A percentile compares a stretch with the other conserved stretches of the same genome.
phyloP scores from a whole-genome alignment of 1,140 invertebrate genomes.

The Hetaerina americana region DNA sequence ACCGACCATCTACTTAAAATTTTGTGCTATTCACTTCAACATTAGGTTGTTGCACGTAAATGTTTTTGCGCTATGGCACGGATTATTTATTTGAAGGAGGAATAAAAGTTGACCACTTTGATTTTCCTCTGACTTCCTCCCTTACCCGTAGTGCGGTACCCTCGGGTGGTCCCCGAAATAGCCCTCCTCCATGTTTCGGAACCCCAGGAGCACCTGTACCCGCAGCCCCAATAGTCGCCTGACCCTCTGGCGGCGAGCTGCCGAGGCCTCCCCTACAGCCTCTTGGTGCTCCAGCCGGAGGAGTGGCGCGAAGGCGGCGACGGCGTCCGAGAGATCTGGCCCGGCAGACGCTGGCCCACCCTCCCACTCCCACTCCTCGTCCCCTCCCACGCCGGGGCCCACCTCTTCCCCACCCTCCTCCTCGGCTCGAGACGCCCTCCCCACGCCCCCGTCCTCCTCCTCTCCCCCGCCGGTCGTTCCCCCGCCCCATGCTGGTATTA shows the following conservation, averaged over 20 bases:
- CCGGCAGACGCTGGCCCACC: neutral
- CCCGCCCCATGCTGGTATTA: neutral
- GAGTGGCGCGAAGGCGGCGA: constrained; percentile 27
- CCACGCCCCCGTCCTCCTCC: neutral
- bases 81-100: too few relatives aligned
- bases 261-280: neutral
- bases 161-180: constrained; percentile 48
- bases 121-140: too few relatives aligned
- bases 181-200: constrained; percentile 37
- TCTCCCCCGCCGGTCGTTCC: neutral
- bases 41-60: too few relatives aligned
- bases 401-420: neutral
- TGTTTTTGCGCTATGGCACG: too few relatives aligned
- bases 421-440: neutral
- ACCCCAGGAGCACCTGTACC: constrained; percentile 44
- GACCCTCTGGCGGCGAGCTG: neutral
- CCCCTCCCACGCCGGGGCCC: neutral
- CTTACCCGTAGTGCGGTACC: constrained; percentile 35
- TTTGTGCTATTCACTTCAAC: too few relatives aligned
- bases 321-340: constrained; percentile 18
- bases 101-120: too few relatives aligned
- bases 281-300: constrained; percentile 19
- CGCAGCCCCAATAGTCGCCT: constrained; percentile 19
- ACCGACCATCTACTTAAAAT: too few relatives aligned
- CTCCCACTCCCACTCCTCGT: neutral